Evolutionary conservation across 2,797 vertebrate species (phyloP).

Genomic region (Vespertilio murinus): DNA sequence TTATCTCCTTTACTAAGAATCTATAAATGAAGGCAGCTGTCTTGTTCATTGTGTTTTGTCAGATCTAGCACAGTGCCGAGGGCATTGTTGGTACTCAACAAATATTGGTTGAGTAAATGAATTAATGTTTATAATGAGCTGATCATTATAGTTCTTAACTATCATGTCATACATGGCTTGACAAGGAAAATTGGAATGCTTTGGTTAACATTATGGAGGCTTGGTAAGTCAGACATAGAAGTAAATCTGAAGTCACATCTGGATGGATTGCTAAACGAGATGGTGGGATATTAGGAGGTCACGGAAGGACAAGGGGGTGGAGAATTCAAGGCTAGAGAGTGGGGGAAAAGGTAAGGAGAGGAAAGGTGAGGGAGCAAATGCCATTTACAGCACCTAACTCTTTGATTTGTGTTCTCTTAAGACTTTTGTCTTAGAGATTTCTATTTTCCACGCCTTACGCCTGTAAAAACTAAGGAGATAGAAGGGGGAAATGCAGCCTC

Average conservation of each 20-base stretch:
- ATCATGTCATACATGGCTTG: background rate
- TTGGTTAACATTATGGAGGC: background rate
- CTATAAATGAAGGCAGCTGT: background rate
- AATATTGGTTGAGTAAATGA: background rate
- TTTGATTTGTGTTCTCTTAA: background rate
- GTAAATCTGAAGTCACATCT: background rate
- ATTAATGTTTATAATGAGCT: background rate
- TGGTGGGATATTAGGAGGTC: background rate
- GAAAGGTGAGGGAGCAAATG: background rate
- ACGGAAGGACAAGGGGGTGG: background rate
- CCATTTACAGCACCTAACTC: background rate
- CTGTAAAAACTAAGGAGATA: background rate
- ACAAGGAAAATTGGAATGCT: background rate
- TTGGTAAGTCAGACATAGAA: background rate
- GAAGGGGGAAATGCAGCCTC: background rate
- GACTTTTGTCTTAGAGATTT: background rate
- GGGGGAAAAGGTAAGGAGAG: background rate
- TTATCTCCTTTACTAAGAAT: background rate
- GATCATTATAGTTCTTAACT: background rate
- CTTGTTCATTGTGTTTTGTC: background rate
- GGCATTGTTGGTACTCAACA: background rate
- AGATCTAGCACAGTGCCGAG: background rate
- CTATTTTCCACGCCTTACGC: background rate
- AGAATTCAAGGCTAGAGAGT: background rate
- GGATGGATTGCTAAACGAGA: background rate